Conservation (phyloP, 53 echinoderm and acorn worm genomes). For the Luidia sarsii region DNA sequence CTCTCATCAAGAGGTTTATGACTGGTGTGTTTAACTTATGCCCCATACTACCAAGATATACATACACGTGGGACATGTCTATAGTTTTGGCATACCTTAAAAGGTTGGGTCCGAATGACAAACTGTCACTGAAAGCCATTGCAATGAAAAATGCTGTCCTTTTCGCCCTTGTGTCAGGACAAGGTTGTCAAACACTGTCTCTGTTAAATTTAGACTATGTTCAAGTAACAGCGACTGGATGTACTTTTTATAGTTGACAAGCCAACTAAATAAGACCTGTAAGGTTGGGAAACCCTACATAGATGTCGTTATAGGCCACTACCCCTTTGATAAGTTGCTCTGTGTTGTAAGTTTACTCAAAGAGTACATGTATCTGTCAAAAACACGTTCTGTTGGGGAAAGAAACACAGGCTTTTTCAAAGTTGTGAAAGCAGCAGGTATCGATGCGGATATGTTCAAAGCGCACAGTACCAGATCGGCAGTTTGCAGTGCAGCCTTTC, state of each 20-base stretch:
- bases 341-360: no score
- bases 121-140: no score
- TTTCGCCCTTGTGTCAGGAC: no score
- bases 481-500: constrained; percentile 3
- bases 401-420: no score
- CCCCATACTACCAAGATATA: background rate
- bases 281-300: background rate
- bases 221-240: background rate
- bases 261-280: background rate
- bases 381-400: no score
- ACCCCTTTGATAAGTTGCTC: no score
- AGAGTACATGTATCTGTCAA: no score
- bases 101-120: no score
- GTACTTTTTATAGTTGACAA: background rate
- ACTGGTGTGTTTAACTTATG: background rate
- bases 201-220: background rate
- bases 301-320: no score
- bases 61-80: background rate
- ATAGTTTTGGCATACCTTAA: background rate
- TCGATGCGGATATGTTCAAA: background rate
- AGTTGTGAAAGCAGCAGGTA: no score
- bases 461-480: constrained; percentile 11
- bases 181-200: no score
- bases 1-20: background rate
- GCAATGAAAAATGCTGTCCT: no score